Conservation (phyloP, 2,888 invertebrate genomes). For the Scaptomyza parva region DNA sequence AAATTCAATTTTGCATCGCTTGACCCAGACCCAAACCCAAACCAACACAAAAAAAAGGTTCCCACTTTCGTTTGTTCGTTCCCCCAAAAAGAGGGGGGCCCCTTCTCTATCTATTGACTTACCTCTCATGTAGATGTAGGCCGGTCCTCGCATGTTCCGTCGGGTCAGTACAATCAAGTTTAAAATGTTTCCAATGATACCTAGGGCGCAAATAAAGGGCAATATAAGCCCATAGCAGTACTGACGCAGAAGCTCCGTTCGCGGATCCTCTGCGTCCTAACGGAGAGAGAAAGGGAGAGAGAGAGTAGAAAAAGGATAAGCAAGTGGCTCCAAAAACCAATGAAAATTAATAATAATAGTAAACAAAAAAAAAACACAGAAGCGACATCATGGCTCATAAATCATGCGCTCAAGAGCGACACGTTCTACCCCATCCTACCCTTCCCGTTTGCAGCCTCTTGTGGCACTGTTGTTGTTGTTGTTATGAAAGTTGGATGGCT, state of each 20-base stretch:
- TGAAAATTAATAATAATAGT: slow-evolving; percentile 51
- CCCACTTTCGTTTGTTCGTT: background rate
- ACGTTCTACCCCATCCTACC: background rate
- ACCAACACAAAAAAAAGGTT: background rate
- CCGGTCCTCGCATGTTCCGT: slow-evolving; percentile 91
- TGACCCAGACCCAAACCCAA: slow-evolving; percentile 4
- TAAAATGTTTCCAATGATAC: slow-evolving; percentile 91
- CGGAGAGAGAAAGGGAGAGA: background rate
- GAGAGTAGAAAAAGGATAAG: background rate
- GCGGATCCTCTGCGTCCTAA: slow-evolving; percentile 86
- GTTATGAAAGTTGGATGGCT: slow-evolving; percentile 54
- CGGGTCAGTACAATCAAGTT: slow-evolving; percentile 92
- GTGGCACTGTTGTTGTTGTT: slow-evolving; percentile 27
- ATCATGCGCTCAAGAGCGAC: slow-evolving; percentile 48
- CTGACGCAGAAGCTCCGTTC: slow-evolving; percentile 87
- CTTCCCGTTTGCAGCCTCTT: background rate
- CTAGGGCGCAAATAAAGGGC: slow-evolving; percentile 89
- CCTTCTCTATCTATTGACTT: too few relatives aligned
- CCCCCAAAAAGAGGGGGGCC: too few relatives aligned
- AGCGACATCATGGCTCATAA: slow-evolving; percentile 58
- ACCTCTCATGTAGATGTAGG: slow-evolving; percentile 93
- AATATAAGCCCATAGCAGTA: slow-evolving; percentile 89
- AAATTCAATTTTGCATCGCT: slow-evolving; percentile 31
- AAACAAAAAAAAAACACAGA: slow-evolving; percentile 33
- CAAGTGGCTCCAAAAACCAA: slow-evolving; percentile 35